These are phyloP conservation scores for Callionymus lyra DNA, from an alignment of 2,113 vertebrate genomes.

Conservation along the genomic window DNA sequence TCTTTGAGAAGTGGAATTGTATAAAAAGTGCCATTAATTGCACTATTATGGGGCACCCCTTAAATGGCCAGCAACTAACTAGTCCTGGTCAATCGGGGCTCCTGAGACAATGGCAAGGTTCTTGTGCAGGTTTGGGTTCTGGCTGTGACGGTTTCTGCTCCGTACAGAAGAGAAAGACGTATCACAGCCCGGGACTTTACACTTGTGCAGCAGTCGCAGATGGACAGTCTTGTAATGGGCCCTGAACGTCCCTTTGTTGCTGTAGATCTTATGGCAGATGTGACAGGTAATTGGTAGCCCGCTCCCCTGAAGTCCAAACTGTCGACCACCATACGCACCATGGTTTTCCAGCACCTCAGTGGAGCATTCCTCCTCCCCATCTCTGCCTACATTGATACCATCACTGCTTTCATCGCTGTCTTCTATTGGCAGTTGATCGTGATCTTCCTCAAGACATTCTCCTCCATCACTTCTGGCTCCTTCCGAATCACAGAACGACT, in stretches of 20 bases:
- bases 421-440: slow-evolving; percentile 36
- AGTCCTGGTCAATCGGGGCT: slow-evolving; percentile 40
- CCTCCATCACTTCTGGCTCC: slow-evolving; percentile 78
- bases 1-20: no score
- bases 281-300: slow-evolving; percentile 86
- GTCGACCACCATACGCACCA: slow-evolving; percentile 52
- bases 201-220: slow-evolving; percentile 89
- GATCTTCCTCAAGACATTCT: slow-evolving; percentile 60
- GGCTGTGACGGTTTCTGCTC: slow-evolving; percentile 92
- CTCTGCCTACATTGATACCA: slow-evolving; percentile 49
- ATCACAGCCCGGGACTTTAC: slow-evolving; percentile 88
- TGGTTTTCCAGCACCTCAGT: slow-evolving; percentile 62
- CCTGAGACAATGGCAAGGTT: slow-evolving; percentile 65
- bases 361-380: slow-evolving; percentile 56
- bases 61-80: slow-evolving; percentile 12
- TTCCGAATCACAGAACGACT: slow-evolving; percentile 88
- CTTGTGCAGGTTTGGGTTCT: slow-evolving; percentile 94
- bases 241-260: slow-evolving; percentile 93
- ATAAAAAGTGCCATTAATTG: no score
- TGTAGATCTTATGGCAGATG: slow-evolving; percentile 91
- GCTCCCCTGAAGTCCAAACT: slow-evolving; percentile 44
- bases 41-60: no score
- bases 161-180: slow-evolving; percentile 93
- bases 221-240: slow-evolving; percentile 98
- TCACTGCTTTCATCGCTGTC: slow-evolving; percentile 88